Base-by-base conservation (phyloP, 1,140 invertebrate species). In the Sinonovacula constricta region DNA sequence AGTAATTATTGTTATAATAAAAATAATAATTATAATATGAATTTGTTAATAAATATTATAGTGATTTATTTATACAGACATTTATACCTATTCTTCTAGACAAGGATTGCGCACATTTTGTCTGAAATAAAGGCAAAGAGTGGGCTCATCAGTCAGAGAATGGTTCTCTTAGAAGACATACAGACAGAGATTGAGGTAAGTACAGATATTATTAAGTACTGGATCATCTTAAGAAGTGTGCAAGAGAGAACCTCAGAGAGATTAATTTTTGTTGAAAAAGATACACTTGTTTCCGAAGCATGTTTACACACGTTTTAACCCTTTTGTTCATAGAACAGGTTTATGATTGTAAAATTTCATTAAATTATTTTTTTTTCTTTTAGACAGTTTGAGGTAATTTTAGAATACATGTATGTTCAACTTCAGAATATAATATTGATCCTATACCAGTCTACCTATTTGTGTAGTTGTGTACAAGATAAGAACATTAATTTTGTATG, bases 81-180 rank as follows among this genome's bases (percentile, higher is more conserved):
- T n/a, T n/a, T n/a, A n/a, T n/a, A n/a, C 14, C 0, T 65, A 65
- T 22, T 26, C 36, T 76, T 77, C 15, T 36, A 77, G 74, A 49
- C 51, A 2, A 54, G 68, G 34, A 45, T 77, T 5, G 54, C 53
- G 22, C 36, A 51, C 24, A 36, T 56, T 49, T 24, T 77, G 2
- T 49, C 34, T 1, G 65, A 77, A 12, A 24, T 77, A n/a, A 77
- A 77, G 63, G 68, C 67, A 33, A 57, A 77, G 33, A 26, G 59
- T n/a, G 28, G 67, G 26, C 34, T 39, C n/a, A 22, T 77, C 4
- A 77, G 68, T 59, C 36, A 77, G 1, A 24, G 31, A 18, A 36
- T 68, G 3, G 4, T 24, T 57, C 18, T 34, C 14, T 24, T 67
- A 34, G 74, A 67, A 39, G n/a, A 51, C 39, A 15, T 59, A 1